phyloP scores from a whole-genome alignment of 2,888 invertebrate genomes.

The Calameuta pallipes region DNA sequence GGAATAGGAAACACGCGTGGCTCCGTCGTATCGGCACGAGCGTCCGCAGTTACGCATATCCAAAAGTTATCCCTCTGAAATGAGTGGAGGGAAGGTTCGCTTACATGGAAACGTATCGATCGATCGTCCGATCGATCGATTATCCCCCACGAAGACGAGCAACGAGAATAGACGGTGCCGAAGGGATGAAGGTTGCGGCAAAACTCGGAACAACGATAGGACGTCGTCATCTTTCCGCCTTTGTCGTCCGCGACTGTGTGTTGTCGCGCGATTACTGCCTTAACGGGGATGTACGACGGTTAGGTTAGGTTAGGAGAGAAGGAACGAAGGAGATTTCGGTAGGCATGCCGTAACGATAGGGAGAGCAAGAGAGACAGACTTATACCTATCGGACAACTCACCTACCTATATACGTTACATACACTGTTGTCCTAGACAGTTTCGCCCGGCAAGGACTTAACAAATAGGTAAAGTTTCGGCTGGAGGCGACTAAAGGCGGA shows the following conservation, averaged over 20 bases:
- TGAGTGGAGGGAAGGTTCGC: not conserved
- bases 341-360: too few species aligned
- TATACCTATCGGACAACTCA: too few species aligned
- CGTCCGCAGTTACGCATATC: not conserved
- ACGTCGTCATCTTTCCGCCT: conserved; percentile 3
- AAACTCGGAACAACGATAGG: not conserved
- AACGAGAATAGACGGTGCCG: too few species aligned
- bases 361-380: too few species aligned
- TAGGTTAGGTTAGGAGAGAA: too few species aligned
- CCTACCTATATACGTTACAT: too few species aligned
- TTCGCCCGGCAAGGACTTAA: conserved; percentile 63
- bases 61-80: not conserved
- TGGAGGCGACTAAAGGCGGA: conserved; percentile 43
- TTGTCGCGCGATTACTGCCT: not conserved
- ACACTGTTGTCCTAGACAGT: conserved; percentile 60
- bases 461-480: conserved; percentile 65
- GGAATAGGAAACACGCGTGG: conserved; percentile 12
- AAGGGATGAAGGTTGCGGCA: not conserved
- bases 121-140: too few species aligned
- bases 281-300: too few species aligned
- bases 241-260: not conserved
- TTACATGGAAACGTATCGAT: too few species aligned
- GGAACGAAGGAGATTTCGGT: too few species aligned
- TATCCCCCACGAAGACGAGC: too few species aligned
- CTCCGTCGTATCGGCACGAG: conserved; percentile 1